Evolutionary conservation across 2,888 invertebrate species (phyloP), one percentile per base, ranked within the genome.

Genomic region (Ophion obscuratus): DNA sequence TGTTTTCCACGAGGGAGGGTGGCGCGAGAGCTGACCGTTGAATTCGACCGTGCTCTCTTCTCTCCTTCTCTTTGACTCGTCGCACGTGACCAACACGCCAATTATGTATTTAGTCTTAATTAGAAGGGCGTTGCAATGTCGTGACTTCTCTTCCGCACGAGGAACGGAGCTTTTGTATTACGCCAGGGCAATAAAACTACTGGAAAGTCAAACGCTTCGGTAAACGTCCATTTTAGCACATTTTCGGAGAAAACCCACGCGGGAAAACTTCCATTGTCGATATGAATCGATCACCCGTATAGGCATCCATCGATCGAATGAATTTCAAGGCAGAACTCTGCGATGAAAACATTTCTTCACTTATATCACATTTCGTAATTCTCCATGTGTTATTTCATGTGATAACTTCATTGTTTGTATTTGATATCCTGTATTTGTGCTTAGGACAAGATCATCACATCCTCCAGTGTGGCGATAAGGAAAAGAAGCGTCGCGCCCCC

Each of bases 31-130:
- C 90, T 92, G 92, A 92, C 91, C 92, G 92, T 92, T 91, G 92
- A 92, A 92, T 92, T 92, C 91, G 91, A 86, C 89, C 88, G 87
- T 61, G 61, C 61, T 61, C 59, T 24, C 27, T 53, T 20, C 5
- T 44, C 53, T 70, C 44, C 53, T 61, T 78, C 44, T 66, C 64
- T 73, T 59, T 66, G 27, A 20, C 40, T 75, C 78, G 17, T 57
- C 79, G 91, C 92, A 91, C 92, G 92, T 92, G 92, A 92, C 92
- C 89, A 92, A 92, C 91, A 92, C 92, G 88, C 91, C 92, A 92
- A 92, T 92, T 92, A 92, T 92, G 90, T 92, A 92, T 92, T 92
- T 92, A 92, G 92, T 92, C 91, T 92, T 92, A 92, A 92, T 92
- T 92, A 92, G 92, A 90, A 91, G 90, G 89, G 89, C 90, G 91